Evolutionary conservation across 1,140 invertebrate species (phyloP).

Genomic region (Euglossa dilemma): DNA sequence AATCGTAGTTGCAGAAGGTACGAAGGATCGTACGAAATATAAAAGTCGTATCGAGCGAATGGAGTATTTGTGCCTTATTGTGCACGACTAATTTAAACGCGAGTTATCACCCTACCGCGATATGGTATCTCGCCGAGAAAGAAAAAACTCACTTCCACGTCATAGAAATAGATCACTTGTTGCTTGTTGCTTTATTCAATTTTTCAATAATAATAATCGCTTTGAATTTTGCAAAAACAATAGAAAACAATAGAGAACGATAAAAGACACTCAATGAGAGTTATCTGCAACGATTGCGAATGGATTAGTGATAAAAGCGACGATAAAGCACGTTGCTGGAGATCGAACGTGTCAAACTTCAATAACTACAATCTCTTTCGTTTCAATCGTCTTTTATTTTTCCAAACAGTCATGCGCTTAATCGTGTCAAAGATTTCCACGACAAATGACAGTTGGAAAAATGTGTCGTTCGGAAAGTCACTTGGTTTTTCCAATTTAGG

Average conservation of each 20-base stretch:
- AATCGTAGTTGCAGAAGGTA: too few species aligned
- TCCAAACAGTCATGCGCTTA: too few species aligned
- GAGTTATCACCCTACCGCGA: neutral
- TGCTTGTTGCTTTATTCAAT: neutral
- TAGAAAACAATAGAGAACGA: too few species aligned
- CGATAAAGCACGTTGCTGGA: neutral
- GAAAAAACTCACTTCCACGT: neutral
- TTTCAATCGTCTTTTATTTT: neutral
- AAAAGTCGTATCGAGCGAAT: neutral
- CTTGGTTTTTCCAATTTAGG: too few species aligned
- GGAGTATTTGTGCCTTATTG: neutral
- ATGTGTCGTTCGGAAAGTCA: too few species aligned
- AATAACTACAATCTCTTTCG: neutral
- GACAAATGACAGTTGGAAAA: too few species aligned
- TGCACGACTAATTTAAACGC: neutral
- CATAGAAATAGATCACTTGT: neutral
- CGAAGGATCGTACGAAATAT: neutral
- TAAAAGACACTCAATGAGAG: neutral
- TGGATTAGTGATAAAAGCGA: neutral
- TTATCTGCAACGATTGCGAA: neutral
- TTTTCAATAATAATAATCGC: too few species aligned
- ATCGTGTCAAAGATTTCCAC: too few species aligned
- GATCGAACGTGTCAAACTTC: neutral
- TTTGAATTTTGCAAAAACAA: too few species aligned
- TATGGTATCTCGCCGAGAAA: neutral